Conservation (phyloP, 2,797 vertebrate genomes). For the Gorsachius magnificus region DNA sequence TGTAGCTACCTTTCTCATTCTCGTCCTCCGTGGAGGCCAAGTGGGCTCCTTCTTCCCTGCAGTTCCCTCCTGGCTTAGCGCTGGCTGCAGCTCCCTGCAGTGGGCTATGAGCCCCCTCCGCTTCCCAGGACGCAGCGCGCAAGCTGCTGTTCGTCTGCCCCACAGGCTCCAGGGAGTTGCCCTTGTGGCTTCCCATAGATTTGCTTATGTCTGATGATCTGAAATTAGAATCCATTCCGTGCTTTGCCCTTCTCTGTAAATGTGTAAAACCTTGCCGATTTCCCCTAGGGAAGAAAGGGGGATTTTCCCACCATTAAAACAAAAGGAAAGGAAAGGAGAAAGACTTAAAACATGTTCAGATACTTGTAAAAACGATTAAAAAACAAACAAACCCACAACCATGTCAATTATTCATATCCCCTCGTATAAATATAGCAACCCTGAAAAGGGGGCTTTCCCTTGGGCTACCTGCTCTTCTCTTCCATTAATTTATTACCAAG, state of each 20-base stretch:
- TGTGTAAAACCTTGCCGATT: constrained; percentile 36
- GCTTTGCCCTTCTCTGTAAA: constrained; percentile 26
- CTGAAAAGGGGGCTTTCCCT: constrained; percentile 8
- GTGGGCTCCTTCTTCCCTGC: neutral
- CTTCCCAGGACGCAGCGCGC: neutral
- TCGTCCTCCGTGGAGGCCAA: neutral
- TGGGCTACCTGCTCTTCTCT: neutral
- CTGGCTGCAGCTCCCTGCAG: neutral
- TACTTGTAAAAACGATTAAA: neutral
- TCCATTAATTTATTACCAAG: neutral
- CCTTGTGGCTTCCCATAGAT: constrained; percentile 6
- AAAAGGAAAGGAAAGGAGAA: constrained; percentile 10
- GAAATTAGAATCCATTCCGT: constrained; percentile 55
- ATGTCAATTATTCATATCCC: constrained; percentile 20
- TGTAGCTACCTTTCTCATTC: neutral
- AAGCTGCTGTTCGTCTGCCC: neutral
- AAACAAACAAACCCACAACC: neutral
- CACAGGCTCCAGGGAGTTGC: constrained; percentile 45
- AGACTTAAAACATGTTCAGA: neutral
- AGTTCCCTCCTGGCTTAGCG: neutral
- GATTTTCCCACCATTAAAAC: constrained; percentile 55
- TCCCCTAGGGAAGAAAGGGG: constrained; percentile 9
- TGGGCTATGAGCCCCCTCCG: neutral
- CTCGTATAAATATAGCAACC: constrained; percentile 32
- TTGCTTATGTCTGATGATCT: constrained; percentile 54